Conservation (phyloP, 2,797 vertebrate species). For the Mus spretus region DNA sequence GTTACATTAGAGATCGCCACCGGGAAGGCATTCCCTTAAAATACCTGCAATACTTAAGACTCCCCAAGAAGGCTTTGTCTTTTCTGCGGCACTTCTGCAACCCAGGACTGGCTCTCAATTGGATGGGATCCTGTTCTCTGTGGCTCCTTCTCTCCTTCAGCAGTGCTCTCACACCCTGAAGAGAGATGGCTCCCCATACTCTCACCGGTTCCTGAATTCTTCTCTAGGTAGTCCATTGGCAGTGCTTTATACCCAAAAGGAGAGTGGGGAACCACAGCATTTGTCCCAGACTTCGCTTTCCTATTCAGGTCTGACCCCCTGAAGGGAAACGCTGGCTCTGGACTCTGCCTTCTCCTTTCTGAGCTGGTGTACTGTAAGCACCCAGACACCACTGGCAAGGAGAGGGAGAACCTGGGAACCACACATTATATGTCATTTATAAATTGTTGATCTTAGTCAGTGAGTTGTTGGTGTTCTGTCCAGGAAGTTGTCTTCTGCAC, state of each 20-base stretch:
- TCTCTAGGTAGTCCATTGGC: too few species aligned
- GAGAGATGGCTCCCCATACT: too few species aligned
- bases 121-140: background rate
- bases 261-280: background rate
- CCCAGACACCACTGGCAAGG: background rate
- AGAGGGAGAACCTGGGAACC: background rate
- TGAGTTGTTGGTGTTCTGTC: background rate
- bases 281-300: background rate
- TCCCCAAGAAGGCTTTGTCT: too few species aligned
- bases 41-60: too few species aligned
- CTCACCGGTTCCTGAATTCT: too few species aligned
- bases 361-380: background rate
- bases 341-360: background rate
- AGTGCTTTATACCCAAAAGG: background rate
- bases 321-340: background rate
- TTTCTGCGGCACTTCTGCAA: too few species aligned
- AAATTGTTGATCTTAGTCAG: background rate
- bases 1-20: too few species aligned
- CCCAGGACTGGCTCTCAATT: background rate
- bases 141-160: too few species aligned
- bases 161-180: too few species aligned
- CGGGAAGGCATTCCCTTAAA: too few species aligned
- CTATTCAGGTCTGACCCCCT: background rate
- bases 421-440: background rate
- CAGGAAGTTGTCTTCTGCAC: background rate